Conservation (phyloP, 2,888 invertebrate species). For the Volucella zonaria region DNA sequence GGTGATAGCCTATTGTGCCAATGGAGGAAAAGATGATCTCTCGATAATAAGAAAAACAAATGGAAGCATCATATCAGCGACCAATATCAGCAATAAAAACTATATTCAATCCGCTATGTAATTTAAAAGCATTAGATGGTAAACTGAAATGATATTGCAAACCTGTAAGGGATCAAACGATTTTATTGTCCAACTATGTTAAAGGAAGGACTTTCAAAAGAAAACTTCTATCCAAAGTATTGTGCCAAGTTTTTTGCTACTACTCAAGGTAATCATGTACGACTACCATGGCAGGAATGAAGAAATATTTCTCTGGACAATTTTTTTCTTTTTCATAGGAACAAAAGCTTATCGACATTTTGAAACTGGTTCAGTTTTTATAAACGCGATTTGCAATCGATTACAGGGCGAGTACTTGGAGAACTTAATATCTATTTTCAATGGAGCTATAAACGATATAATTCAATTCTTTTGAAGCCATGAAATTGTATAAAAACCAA, state of each 20-base stretch:
- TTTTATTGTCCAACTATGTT: background rate
- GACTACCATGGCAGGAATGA: background rate
- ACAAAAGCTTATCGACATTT: constrained; percentile 7
- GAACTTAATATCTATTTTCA: constrained; percentile 21
- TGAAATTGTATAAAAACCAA: background rate
- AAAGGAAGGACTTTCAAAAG: constrained; percentile 13
- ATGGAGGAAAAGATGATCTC: constrained; percentile 16
- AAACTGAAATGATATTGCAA: constrained; percentile 48
- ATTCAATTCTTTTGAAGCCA: too few species aligned
- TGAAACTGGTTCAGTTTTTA: constrained; percentile 3
- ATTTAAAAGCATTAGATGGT: constrained; percentile 15
- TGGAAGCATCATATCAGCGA: background rate
- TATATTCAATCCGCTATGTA: constrained; percentile 29
- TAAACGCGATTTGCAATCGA: constrained; percentile 4
- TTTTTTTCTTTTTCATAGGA: background rate
- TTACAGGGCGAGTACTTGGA: background rate
- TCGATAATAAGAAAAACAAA: background rate
- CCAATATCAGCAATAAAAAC: background rate
- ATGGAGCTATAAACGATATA: background rate
- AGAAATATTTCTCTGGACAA: background rate
- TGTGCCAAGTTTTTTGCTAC: constrained; percentile 42
- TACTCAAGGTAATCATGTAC: constrained; percentile 20
- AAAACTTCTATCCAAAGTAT: constrained; percentile 22
- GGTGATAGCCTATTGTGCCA: constrained; percentile 32
- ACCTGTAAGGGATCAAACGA: constrained; percentile 37